Conservation (phyloP, 2,113 vertebrate genomes). For the Lamprotornis superbus region DNA sequence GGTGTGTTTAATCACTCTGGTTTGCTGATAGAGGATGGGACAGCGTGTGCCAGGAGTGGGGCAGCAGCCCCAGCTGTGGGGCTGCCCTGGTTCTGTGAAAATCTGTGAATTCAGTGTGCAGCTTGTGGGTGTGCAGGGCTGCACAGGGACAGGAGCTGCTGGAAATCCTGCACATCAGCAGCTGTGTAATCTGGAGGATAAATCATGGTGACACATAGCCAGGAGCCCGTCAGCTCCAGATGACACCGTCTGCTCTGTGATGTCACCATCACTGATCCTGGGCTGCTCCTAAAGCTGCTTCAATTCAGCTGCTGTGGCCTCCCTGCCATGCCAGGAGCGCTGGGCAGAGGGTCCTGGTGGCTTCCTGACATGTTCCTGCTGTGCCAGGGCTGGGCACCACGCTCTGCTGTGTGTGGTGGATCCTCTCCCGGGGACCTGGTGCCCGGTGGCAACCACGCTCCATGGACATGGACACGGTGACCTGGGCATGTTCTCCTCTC, state of each 20-base stretch:
- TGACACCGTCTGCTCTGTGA: neutral
- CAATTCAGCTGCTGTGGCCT: neutral
- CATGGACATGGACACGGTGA: neutral
- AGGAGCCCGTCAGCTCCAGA: neutral
- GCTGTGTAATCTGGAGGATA: neutral
- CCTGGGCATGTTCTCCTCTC: neutral
- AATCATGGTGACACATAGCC: rapidly evolving
- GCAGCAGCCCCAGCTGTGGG: rapidly evolving
- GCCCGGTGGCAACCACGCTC: too few species aligned
- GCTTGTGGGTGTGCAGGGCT: neutral
- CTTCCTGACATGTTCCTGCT: rapidly evolving
- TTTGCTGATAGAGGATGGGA: rapidly evolving
- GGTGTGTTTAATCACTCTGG: rapidly evolving
- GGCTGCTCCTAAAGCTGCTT: rapidly evolving
- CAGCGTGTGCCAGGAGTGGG: neutral
- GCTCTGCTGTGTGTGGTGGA: too few species aligned
- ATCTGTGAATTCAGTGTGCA: rapidly evolving
- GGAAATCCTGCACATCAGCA: neutral
- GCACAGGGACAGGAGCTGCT: neutral
- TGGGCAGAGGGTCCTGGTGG: neutral
- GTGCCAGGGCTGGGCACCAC: too few species aligned
- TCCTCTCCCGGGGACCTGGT: too few species aligned
- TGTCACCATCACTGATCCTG: rapidly evolving
- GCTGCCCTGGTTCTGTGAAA: rapidly evolving
- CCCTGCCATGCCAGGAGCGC: rapidly evolving